Conservation (phyloP, 2,797 vertebrate species). For the Otolemur crassicaudatus region DNA sequence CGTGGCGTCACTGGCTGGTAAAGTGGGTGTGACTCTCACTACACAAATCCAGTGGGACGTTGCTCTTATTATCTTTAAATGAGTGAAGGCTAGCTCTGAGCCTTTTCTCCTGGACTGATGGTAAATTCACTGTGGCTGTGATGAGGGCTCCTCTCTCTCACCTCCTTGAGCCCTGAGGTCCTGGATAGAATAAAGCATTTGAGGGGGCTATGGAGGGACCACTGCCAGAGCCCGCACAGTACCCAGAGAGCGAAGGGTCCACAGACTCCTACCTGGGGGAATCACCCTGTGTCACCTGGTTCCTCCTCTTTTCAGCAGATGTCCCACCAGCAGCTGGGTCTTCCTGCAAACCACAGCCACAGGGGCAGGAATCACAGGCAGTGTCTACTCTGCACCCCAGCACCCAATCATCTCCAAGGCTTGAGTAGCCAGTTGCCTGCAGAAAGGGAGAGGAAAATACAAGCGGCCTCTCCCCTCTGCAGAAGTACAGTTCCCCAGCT, state of each 20-base stretch:
- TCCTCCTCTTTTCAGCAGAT: background rate
- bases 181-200: background rate
- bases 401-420: background rate
- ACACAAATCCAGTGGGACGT: background rate
- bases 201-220: background rate
- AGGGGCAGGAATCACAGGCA: background rate
- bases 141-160: background rate
- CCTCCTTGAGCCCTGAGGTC: background rate
- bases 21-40: background rate
- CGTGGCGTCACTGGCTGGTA: background rate
- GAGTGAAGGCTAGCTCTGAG: background rate
- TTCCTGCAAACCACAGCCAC: background rate
- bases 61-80: background rate
- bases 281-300: background rate
- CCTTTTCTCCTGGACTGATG: background rate
- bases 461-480: rapidly evolving
- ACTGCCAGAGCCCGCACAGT: background rate
- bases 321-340: background rate
- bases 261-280: background rate
- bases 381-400: background rate
- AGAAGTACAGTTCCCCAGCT: too few relatives aligned
- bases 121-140: background rate
- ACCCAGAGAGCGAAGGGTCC: background rate
- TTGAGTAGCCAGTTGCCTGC: background rate
- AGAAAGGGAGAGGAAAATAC: too few relatives aligned